These are phyloP conservation scores for Gulo gulo DNA, from an alignment of 2,113 vertebrate genomes.

Conservation along the genomic window DNA sequence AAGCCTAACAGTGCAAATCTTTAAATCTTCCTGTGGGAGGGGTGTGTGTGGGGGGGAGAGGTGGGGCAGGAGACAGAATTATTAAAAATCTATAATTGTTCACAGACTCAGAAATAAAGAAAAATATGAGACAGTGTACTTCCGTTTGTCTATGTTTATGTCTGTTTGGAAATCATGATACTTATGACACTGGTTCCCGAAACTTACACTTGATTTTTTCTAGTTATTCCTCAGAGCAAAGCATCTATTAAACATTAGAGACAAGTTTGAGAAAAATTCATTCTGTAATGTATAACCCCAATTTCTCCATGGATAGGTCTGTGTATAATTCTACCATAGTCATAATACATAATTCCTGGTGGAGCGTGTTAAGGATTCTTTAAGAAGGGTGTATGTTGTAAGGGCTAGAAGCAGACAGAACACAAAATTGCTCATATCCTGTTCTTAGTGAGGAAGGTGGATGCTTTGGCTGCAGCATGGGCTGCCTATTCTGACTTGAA, in stretches of 20 bases:
- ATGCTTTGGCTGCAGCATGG: too few species aligned
- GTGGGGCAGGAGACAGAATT: background rate
- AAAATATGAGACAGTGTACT: background rate
- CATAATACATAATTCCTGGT: background rate
- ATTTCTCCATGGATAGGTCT: background rate
- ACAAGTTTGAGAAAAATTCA: background rate
- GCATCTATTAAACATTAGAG: background rate
- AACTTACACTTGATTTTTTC: background rate
- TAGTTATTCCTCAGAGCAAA: background rate
- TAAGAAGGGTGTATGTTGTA: background rate
- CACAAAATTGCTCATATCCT: background rate
- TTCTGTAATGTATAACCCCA: background rate
- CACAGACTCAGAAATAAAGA: background rate
- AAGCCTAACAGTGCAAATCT: background rate
- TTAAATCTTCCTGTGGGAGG: background rate
- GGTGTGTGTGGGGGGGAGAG: fast-evolving
- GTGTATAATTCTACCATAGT: background rate
- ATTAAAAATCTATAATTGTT: background rate
- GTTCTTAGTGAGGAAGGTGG: background rate
- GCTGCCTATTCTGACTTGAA: background rate
- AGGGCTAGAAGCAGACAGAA: background rate
- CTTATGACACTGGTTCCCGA: background rate
- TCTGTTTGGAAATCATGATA: background rate
- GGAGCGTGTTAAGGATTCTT: background rate
- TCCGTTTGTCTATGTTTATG: background rate